A percentile compares a stretch with the other conserved stretches of the same genome.
phyloP scores from a whole-genome alignment of 2,797 vertebrate genomes.

The Tauraco hartlaubi region DNA sequence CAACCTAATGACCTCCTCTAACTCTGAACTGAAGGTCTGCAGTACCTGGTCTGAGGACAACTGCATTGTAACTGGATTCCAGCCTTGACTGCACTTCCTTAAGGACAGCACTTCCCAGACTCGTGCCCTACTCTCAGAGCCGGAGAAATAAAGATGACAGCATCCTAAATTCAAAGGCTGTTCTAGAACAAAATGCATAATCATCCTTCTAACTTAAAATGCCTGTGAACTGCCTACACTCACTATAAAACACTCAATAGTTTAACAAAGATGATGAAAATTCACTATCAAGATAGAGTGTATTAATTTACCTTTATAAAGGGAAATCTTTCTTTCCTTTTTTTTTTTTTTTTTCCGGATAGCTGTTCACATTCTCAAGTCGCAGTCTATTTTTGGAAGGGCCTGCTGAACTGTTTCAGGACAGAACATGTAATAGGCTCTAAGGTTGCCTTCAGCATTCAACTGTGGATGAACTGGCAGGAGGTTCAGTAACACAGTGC shows the following conservation, averaged over 20 bases:
- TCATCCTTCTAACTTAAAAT: neutral
- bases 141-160: neutral
- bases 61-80: neutral
- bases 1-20: neutral
- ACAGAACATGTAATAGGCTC: neutral
- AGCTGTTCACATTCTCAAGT: neutral
- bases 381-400: neutral
- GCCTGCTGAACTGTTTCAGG: neutral
- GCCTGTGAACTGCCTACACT: fast-evolving
- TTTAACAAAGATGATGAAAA: neutral
- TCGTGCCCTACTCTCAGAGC: neutral
- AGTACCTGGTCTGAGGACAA: neutral
- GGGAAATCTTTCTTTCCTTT: neutral
- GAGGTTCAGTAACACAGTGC: neutral
- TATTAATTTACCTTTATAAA: neutral
- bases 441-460: slow-evolving; percentile 32
- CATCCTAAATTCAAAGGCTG: neutral
- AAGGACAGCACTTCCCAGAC: neutral
- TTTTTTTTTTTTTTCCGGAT: neutral
- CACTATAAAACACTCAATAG: fast-evolving
- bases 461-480: slow-evolving; percentile 13
- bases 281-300: fast-evolving
- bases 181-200: neutral
- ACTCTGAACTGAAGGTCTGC: neutral
- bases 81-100: neutral